Percentiles rank a stretch among this genome's conserved stretches.
Evolutionary conservation across 2,113 vertebrate species (phyloP).

Genomic region (Phasianus colchicus): DNA sequence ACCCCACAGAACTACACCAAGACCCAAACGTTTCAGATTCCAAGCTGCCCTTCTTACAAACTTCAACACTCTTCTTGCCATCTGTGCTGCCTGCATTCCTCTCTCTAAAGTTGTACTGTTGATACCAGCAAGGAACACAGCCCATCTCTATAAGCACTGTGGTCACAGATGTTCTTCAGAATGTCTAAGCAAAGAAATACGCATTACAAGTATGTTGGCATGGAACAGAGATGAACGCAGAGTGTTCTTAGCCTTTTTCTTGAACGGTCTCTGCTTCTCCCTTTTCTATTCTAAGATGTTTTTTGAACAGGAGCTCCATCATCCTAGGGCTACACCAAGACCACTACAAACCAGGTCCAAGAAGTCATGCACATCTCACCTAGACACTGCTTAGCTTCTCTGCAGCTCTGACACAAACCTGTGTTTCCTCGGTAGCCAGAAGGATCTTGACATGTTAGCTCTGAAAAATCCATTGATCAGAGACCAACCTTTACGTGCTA

Average conservation of each 20-base stretch:
- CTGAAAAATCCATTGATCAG: not conserved
- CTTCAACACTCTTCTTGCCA: not conserved
- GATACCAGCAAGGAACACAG: not conserved
- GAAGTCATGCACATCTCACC: not conserved
- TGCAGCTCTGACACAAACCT: not conserved
- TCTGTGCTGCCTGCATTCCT: not conserved
- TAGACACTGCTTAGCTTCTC: accelerated
- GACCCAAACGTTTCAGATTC: not conserved
- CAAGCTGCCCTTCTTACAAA: not conserved
- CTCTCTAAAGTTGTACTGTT: accelerated
- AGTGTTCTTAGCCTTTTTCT: accelerated
- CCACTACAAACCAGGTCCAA: not conserved
- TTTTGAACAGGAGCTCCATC: not conserved
- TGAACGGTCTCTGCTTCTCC: not conserved
- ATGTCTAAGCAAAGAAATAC: not conserved
- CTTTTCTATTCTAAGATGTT: not conserved
- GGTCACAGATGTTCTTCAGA: not conserved
- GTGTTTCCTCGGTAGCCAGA: not conserved
- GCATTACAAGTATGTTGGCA: accelerated
- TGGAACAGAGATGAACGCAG: not conserved
- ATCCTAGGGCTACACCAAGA: accelerated
- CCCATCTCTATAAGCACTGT: accelerated
- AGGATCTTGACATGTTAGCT: not conserved
- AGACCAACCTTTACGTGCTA: not conserved
- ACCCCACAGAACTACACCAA: not conserved